A percentile compares a stretch with the other conserved stretches of the same genome.
phyloP scores from a whole-genome alignment of 2,888 invertebrate genomes.

The Spodoptera picta region DNA sequence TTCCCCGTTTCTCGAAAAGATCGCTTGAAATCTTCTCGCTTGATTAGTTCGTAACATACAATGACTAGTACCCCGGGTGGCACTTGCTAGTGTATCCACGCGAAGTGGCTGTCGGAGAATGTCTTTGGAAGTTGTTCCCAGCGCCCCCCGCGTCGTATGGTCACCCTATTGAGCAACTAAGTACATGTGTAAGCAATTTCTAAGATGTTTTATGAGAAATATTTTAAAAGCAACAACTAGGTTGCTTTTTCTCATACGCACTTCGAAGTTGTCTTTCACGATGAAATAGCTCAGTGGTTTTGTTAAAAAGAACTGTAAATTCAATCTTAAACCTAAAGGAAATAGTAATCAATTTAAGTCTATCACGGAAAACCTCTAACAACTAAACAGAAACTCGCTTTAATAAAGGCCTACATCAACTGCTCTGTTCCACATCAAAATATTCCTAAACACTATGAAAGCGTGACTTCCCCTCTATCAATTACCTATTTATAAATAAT shows the following conservation, averaged over 20 bases:
- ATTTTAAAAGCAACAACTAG: not conserved
- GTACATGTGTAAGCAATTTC: constrained; percentile 25
- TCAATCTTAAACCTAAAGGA: too few species aligned
- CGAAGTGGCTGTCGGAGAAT: constrained; percentile 29
- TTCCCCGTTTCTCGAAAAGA: too few species aligned
- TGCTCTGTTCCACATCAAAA: constrained; percentile 23
- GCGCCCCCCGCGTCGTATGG: constrained; percentile 40
- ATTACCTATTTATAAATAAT: constrained; percentile 53
- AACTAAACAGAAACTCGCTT: too few species aligned
- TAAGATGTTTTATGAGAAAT: constrained; percentile 25
- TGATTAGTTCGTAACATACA: constrained; percentile 10
- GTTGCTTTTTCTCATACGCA: too few species aligned
- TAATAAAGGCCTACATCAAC: constrained; percentile 1
- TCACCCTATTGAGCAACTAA: constrained; percentile 47
- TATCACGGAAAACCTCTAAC: too few species aligned
- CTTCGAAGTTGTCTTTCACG: too few species aligned
- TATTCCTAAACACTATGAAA: constrained; percentile 49
- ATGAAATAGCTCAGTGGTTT: too few species aligned
- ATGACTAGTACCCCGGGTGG: constrained; percentile 25
- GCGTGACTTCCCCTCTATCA: constrained; percentile 33
- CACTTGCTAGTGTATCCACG: constrained; percentile 43
- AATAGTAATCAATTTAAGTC: too few species aligned
- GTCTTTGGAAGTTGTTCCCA: constrained; percentile 23
- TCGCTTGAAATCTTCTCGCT: not conserved
- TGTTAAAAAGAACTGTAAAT: too few species aligned